A percentile compares a stretch with the other conserved stretches of the same genome.
These are phyloP conservation scores for Notodonta ziczac DNA, from an alignment of 2,888 invertebrate species.

Conservation along the genomic window DNA sequence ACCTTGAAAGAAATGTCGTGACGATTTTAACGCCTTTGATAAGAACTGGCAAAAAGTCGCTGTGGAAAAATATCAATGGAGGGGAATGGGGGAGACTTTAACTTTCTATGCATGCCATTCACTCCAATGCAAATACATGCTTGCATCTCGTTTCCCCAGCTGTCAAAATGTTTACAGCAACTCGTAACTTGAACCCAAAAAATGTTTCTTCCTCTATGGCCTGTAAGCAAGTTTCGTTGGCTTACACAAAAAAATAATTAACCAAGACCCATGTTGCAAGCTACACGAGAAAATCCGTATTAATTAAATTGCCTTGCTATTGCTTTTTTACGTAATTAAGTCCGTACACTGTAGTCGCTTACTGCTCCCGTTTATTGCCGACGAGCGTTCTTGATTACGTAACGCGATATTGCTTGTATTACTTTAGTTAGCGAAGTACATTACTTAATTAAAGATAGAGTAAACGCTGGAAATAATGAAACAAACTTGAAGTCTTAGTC, in stretches of 20 bases:
- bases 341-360: conserved; percentile 10
- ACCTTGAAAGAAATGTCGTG: too few species aligned
- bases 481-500: background rate
- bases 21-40: too few species aligned
- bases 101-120: too few species aligned
- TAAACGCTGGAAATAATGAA: background rate
- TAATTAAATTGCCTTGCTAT: conserved; percentile 27
- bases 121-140: too few species aligned
- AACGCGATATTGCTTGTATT: conserved; percentile 17
- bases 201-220: too few species aligned
- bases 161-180: conserved; percentile 1
- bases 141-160: too few species aligned
- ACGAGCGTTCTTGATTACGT: conserved; percentile 28
- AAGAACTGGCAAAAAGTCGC: too few species aligned
- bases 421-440: conserved; percentile 9
- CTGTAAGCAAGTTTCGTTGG: conserved; percentile 4
- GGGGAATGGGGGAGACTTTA: too few species aligned
- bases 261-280: background rate
- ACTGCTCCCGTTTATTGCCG: conserved; percentile 18
- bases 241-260: background rate
- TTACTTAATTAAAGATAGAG: conserved; percentile 4
- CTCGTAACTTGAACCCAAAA: too few species aligned
- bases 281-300: conserved; percentile 19
- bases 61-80: too few species aligned
- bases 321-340: conserved; percentile 31